Evolutionary conservation across 2,888 invertebrate species (phyloP), one percentile per base, ranked within the genome.

Genomic region (Cistogaster globosa): DNA sequence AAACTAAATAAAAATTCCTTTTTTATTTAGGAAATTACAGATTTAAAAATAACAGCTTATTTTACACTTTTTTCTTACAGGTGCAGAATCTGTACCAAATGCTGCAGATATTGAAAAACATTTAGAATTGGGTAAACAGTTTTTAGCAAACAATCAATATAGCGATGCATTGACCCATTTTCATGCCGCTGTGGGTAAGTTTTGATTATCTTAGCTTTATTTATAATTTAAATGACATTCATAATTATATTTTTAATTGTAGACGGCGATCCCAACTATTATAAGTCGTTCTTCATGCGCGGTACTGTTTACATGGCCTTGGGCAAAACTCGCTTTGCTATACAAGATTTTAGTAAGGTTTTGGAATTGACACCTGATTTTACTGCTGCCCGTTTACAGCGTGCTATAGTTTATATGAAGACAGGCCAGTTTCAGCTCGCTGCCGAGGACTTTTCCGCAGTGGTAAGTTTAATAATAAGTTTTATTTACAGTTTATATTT

Each of bases 181-280:
- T 93, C 99, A 99, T 94, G 97, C 98, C 85, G 99, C 99, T 88
- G 97, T 99, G 89, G 98, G 97, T 97, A 92, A 94, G 96, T 93
- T 53, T 69, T 32, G 6, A n/a, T 36, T 9, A 38, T 16, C 12
- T 16, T 16, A 16, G 14, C 16, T 14, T 57, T 57, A 8, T 57
- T 1, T 16, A 26, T 20, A 2, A 11, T 53, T 20, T 4, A 57
- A 26, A 14, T 7, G 16, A 26, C 1, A 8, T 55, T 14, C 14
- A 14, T 14, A 7, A 12, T 11, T 22, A 57, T 36, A 36, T 36
- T 14, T 63, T 48, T 36, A 62, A 22, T 38, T 87, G 0, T 78
- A 98, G 99, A 99, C 94, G 97, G 97, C 16, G 99, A 99, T 93
- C 97, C 98, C 53, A 95, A 94, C 87, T 99, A 99, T 93, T 99